Base-by-base conservation (phyloP, 2,888 invertebrate species). In the Archaeoteleia sp. region DNA sequence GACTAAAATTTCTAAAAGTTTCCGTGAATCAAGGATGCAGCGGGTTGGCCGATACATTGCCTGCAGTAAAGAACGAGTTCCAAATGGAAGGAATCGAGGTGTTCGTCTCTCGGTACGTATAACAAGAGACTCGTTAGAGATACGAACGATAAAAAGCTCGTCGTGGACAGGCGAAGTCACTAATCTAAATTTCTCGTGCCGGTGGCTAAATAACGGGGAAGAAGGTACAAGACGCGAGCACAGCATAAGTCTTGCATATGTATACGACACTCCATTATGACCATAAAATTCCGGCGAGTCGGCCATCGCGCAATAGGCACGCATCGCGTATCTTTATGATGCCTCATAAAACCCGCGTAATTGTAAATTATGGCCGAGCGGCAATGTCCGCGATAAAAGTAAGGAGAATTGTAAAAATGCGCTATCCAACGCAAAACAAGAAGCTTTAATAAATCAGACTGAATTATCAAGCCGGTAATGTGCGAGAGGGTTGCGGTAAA, bases 241-340 rank as follows among this genome's bases (percentile, higher is more conserved):
- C 30, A 17, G 55, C 46, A 60, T 55, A 54, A 51, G 61, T 71
- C 60, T 43, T 53, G 35, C 53, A 60, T 48, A 37, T 27, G 25
- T 48, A 58, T 62, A 35, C 45, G 54, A 48, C 43, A 46, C 53
- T 54, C 34, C 40, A 67, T 65, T 69, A 71, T 55, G 66, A 69
- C 62, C 70, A 58, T 73, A 77, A 81, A 80, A 80, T 78, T 75
- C 74, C 74, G 73, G 54, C 71, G 54, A 70, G 74, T 74, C 76
- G 72, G 77, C 78, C 78, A 79, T 79, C 77, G 73, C 71, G 77
- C 74, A 76, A 79, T 74, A 76, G 75, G 76, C 82, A 82, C 81
- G 79, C 78, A 79, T 77, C 69, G 70, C 75, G 77, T 80, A 82
- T 81, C 79, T 82, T 82, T 82, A 82, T 81, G 74, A 80, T 72